Evolutionary conservation across 2,888 invertebrate genomes (phyloP).

Genomic region (Brachypalpus laphriformis): DNA sequence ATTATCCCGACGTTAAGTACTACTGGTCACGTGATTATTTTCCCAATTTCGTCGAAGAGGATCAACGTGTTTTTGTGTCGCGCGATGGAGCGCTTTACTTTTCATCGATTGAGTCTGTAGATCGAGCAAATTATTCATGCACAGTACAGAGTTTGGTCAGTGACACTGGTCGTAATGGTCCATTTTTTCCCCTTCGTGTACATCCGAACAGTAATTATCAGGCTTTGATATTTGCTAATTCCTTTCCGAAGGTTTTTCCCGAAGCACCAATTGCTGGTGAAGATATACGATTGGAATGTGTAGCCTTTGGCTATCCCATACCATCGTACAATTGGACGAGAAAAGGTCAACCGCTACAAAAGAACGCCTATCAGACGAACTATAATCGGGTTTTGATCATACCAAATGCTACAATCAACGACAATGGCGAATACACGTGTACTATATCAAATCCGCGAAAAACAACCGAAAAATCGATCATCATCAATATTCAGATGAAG

Average conservation of each 20-base stretch:
- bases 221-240: constrained; percentile 95
- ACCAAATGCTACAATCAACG: constrained; percentile 93
- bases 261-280: constrained; percentile 95
- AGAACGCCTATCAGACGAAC: constrained; percentile 88
- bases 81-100: constrained; percentile 97
- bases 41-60: constrained; percentile 96
- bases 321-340: constrained; percentile 97
- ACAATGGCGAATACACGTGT: constrained; percentile 96
- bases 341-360: constrained; percentile 88
- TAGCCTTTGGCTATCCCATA: constrained; percentile 97
- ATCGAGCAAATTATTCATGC: constrained; percentile 95
- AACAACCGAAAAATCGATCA: constrained; percentile 89
- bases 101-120: constrained; percentile 95
- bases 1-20: constrained; percentile 94
- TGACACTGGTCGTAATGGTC: constrained; percentile 94
- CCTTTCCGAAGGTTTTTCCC: constrained; percentile 97
- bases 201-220: constrained; percentile 94
- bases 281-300: constrained; percentile 95
- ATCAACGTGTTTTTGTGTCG: constrained; percentile 95
- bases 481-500: constrained; percentile 93
- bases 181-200: constrained; percentile 92
- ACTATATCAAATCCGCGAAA: constrained; percentile 91
- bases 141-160: constrained; percentile 94
- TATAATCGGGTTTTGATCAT: constrained; percentile 94
- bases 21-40: constrained; percentile 96